Percentiles rank a stretch among this genome's conserved stretches.
phyloP scores from a whole-genome alignment of 1,140 invertebrate species.

The Heliconius congener region DNA sequence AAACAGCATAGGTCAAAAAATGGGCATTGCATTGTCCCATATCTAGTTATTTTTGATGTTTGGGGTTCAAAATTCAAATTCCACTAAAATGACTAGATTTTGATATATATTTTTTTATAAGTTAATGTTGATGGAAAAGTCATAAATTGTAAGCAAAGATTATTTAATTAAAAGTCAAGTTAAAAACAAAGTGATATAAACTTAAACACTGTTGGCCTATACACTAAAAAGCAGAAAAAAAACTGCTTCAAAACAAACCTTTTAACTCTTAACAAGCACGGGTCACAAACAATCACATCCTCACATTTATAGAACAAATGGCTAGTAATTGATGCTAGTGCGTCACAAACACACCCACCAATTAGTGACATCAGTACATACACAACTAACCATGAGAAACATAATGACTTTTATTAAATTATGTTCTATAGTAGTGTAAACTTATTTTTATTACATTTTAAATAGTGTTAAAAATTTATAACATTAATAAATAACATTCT shows the following conservation, averaged over 20 bases:
- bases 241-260: constrained; percentile 14
- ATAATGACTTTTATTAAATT: background rate
- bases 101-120: too few relatives aligned
- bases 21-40: too few relatives aligned
- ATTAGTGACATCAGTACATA: constrained; percentile 14
- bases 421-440: too few relatives aligned
- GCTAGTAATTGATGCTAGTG: constrained; percentile 33
- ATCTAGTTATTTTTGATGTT: too few relatives aligned
- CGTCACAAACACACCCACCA: constrained; percentile 59
- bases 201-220: background rate
- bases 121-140: too few relatives aligned
- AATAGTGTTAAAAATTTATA: too few relatives aligned
- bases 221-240: background rate
- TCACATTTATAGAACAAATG: constrained; percentile 33
- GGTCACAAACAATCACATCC: constrained; percentile 49
- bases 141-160: too few relatives aligned
- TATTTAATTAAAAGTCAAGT: background rate
- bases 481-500: too few relatives aligned
- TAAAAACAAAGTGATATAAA: background rate
- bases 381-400: background rate
- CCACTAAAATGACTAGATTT: too few relatives aligned
- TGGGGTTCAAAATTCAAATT: too few relatives aligned
- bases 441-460: too few relatives aligned
- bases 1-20: too few relatives aligned
- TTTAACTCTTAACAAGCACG: constrained; percentile 17